Conservation (phyloP, 2,888 invertebrate genomes). For the Lacanobia wlatinum region DNA sequence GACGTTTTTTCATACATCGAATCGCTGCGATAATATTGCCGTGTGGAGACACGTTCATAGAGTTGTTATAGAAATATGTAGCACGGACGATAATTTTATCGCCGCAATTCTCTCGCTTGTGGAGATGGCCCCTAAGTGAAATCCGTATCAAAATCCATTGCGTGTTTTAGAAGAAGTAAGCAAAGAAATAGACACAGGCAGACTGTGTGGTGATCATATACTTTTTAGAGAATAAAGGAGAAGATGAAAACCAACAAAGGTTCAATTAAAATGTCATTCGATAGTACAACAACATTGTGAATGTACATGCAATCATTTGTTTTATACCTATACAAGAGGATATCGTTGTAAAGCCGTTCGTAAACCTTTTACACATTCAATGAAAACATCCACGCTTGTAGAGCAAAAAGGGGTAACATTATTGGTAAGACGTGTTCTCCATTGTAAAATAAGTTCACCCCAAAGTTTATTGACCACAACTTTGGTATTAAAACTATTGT, state of each 20-base stretch:
- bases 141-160: too few relatives aligned
- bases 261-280: neutral
- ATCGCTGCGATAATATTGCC: too few relatives aligned
- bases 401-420: constrained; percentile 12
- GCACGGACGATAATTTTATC: too few relatives aligned
- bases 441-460: constrained; percentile 21
- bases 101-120: too few relatives aligned
- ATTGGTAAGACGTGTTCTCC: constrained; percentile 39
- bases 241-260: neutral
- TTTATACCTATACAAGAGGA: neutral
- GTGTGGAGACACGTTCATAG: too few relatives aligned
- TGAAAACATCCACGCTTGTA: constrained; percentile 14
- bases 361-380: neutral
- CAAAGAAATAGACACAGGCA: too few relatives aligned
- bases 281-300: neutral
- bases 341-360: neutral
- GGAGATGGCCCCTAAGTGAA: too few relatives aligned
- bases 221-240: too few relatives aligned
- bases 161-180: too few relatives aligned
- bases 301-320: neutral
- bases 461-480: constrained; percentile 42
- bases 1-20: too few relatives aligned
- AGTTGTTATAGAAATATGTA: too few relatives aligned
- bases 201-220: too few relatives aligned
- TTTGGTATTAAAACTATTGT: constrained; percentile 47